Conservation (phyloP, 2,797 vertebrate genomes). For the Scyliorhinus canicula region DNA sequence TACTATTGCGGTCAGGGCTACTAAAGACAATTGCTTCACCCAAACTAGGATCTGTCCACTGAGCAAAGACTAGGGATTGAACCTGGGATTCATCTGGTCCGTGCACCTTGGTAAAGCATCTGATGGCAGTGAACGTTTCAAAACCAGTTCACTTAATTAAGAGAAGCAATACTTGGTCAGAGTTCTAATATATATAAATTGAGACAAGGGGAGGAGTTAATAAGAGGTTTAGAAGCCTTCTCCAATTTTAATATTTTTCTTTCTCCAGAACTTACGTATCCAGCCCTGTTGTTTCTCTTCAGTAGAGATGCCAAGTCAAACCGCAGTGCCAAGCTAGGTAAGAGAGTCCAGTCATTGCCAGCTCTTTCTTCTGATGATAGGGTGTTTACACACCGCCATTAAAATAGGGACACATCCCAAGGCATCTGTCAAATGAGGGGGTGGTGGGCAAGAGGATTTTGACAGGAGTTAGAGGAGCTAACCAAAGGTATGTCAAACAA, state of each 20-base stretch:
- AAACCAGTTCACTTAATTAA: neutral
- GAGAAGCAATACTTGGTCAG: neutral
- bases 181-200: neutral
- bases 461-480: neutral
- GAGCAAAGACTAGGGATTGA: neutral
- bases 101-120: neutral
- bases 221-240: neutral
- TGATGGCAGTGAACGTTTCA: neutral
- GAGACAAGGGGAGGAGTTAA: neutral
- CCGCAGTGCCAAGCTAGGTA: conserved; percentile 1
- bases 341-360: neutral
- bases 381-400: neutral
- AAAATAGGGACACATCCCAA: neutral
- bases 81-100: neutral
- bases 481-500: neutral
- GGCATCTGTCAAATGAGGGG: neutral
- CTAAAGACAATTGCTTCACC: neutral
- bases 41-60: neutral
- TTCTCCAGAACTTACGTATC: neutral
- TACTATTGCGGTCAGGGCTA: neutral
- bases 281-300: conserved; percentile 21
- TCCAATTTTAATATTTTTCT: neutral
- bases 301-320: conserved; percentile 19
- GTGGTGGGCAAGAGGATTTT: neutral
- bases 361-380: neutral